Percentiles rank a stretch among this genome's conserved stretches.
phyloP scores from a whole-genome alignment of 1,140 invertebrate genomes.

The Periplaneta americana region DNA sequence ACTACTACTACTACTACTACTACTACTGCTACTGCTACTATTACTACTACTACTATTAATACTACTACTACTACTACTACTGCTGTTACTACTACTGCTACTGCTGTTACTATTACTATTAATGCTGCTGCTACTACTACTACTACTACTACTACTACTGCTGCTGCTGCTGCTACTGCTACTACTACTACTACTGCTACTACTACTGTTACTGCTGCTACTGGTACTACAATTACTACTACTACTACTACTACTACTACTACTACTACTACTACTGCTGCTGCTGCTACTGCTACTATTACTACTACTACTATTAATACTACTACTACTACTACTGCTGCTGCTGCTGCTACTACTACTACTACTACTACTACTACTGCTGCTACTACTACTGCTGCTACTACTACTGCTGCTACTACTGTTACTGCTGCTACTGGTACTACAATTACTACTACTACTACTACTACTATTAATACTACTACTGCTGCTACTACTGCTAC shows the following conservation, averaged over 20 bases:
- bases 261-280: neutral
- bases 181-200: neutral
- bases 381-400: neutral
- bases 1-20: neutral
- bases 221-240: too few relatives aligned
- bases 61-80: neutral
- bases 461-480: too few relatives aligned
- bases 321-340: too few relatives aligned
- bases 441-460: too few relatives aligned
- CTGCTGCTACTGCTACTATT: neutral
- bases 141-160: slow-evolving; percentile 1
- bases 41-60: neutral
- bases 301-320: neutral
- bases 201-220: neutral
- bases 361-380: neutral
- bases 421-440: too few relatives aligned
- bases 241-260: neutral
- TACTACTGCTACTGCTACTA: neutral
- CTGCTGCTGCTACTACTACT: neutral
- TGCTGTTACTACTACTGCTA: neutral
- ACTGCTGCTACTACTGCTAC: too few relatives aligned
- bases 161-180: neutral
- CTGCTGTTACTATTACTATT: neutral
- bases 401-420: neutral
- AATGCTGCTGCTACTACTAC: neutral